Percentiles rank a stretch among this genome's conserved stretches.
Evolutionary conservation across 2,888 invertebrate species (phyloP).

Genomic region (Bombyx huttoni): DNA sequence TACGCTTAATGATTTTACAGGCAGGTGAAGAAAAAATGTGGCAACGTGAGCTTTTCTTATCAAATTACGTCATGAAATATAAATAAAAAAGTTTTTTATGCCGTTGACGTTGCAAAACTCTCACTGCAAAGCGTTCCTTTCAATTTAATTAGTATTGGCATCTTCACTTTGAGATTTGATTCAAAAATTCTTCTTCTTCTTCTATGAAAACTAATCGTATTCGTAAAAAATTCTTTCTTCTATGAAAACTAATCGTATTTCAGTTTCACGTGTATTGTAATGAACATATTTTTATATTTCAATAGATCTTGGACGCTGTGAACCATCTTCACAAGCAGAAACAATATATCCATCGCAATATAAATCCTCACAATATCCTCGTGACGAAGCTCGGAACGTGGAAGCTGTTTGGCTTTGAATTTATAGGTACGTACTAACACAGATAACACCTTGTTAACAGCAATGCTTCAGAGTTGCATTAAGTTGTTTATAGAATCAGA

Average conservation of each 20-base stretch:
- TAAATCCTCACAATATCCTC: conserved; percentile 93
- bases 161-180: no score
- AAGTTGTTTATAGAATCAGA: not conserved
- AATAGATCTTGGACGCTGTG: conserved; percentile 94
- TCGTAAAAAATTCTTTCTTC: no score
- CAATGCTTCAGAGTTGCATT: not conserved
- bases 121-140: no score
- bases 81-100: no score
- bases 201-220: not conserved
- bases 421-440: conserved; percentile 78
- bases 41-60: no score
- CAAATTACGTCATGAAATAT: no score
- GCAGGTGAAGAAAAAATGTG: no score
- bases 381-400: conserved; percentile 94
- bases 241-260: not conserved
- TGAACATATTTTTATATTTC: not conserved
- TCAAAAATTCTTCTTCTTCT: no score
- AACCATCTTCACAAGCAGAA: conserved; percentile 91
- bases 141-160: no score
- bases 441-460: not conserved
- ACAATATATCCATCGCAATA: conserved; percentile 93
- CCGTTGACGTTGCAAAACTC: no score
- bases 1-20: no score
- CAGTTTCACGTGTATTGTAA: not conserved
- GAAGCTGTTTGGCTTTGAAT: conserved; percentile 96